These are phyloP conservation scores for Apocheima hispidaria DNA, from an alignment of 2,888 invertebrate genomes.

Conservation along the genomic window DNA sequence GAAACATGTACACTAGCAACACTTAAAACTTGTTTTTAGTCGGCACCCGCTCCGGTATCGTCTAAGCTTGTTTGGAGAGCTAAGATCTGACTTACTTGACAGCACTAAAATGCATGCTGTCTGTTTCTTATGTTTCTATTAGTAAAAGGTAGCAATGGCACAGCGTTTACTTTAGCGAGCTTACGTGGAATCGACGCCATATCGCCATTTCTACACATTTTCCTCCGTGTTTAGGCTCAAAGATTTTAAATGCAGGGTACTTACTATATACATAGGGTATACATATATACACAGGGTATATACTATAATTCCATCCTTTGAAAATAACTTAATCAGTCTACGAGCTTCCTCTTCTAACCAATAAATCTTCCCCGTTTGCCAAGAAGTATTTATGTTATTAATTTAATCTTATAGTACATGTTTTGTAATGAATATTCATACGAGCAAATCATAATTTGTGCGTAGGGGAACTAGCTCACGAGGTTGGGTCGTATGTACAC, in stretches of 20 bases:
- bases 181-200: too few relatives aligned
- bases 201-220: not conserved
- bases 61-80: too few relatives aligned
- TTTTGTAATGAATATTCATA: constrained; percentile 31
- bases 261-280: too few relatives aligned
- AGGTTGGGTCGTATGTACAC: not conserved
- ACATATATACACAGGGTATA: too few relatives aligned
- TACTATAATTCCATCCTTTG: constrained; percentile 2
- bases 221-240: not conserved
- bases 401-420: constrained; percentile 21
- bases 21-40: too few relatives aligned
- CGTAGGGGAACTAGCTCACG: constrained; percentile 19
- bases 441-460: constrained; percentile 25
- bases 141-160: too few relatives aligned
- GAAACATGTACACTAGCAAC: too few relatives aligned
- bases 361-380: constrained; percentile 13
- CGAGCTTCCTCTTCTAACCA: constrained; percentile 13
- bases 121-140: too few relatives aligned
- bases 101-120: too few relatives aligned
- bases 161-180: too few relatives aligned
- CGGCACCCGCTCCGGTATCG: too few relatives aligned
- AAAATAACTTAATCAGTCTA: constrained; percentile 2
- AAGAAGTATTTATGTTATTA: constrained; percentile 22
- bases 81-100: too few relatives aligned
- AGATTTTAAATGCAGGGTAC: not conserved